phyloP scores from a whole-genome alignment of 2,888 invertebrate species.

The Venusia cambrica region DNA sequence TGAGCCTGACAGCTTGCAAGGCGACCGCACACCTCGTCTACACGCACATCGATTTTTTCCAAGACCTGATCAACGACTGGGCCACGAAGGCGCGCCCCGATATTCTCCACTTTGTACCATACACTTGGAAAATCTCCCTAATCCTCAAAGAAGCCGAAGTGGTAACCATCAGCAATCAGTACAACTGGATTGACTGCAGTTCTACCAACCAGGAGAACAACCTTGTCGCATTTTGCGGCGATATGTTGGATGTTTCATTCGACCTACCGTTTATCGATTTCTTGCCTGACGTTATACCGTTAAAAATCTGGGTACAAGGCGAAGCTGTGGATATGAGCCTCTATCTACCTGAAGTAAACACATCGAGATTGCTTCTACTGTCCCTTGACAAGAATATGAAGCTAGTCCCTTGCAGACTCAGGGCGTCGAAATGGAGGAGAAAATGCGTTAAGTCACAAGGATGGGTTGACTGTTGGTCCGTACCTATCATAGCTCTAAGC shows the following conservation, averaged over 20 bases:
- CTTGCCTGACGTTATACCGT: constrained; percentile 92
- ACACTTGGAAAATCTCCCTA: constrained; percentile 96
- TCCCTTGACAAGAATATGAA: constrained; percentile 94
- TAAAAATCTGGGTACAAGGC: constrained; percentile 97
- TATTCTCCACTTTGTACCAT: constrained; percentile 96
- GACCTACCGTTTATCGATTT: constrained; percentile 97
- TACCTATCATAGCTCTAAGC: constrained; percentile 95
- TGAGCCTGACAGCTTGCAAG: constrained; percentile 96
- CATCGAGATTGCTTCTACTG: constrained; percentile 89
- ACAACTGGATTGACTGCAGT: constrained; percentile 99
- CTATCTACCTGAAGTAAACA: constrained; percentile 95
- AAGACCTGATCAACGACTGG: constrained; percentile 98
- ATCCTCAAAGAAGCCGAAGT: constrained; percentile 97
- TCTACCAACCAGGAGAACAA: constrained; percentile 97
- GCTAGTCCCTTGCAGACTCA: constrained; percentile 84
- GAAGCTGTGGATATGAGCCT: constrained; percentile 95
- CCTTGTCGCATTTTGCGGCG: constrained; percentile 96
- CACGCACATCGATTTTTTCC: constrained; percentile 97
- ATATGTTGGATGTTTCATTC: constrained; percentile 95
- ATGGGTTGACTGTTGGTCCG: constrained; percentile 98
- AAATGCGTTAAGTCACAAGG: constrained; percentile 86
- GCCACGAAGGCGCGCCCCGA: constrained; percentile 96
- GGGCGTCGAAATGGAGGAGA: constrained; percentile 89
- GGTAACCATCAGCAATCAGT: constrained; percentile 95
- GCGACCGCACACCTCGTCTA: constrained; percentile 95